Percentiles rank a stretch among this genome's conserved stretches.
phyloP scores from a whole-genome alignment of 1,140 invertebrate species.

The Thaumetopoea pityocampa region DNA sequence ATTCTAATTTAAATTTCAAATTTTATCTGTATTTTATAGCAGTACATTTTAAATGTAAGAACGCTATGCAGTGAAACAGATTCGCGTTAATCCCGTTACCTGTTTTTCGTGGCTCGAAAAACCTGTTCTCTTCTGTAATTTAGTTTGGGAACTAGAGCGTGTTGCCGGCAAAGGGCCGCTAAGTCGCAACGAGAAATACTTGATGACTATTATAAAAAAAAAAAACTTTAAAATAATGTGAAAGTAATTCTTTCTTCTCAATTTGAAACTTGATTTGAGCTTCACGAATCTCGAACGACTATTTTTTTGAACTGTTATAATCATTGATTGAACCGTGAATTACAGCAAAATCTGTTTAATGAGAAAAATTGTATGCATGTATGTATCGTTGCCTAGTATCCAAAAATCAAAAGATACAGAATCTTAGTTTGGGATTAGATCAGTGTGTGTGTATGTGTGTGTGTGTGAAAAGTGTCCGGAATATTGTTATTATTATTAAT shows the following conservation, averaged over 20 bases:
- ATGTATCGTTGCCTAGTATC: too few species aligned
- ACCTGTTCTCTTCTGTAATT: conserved; percentile 30
- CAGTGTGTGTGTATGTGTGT: too few species aligned
- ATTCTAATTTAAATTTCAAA: too few species aligned
- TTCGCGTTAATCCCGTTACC: conserved; percentile 20
- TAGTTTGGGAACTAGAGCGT: conserved; percentile 42
- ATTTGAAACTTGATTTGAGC: conserved; percentile 11
- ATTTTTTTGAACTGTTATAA: conserved; percentile 8
- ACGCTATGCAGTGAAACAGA: conserved; percentile 7
- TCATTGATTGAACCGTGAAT: conserved; percentile 5
- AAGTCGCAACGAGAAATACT: conserved; percentile 8
- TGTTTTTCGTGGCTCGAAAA: conserved; percentile 11
- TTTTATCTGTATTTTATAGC: too few species aligned
- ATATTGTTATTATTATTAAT: too few species aligned
- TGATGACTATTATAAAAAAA: conserved; percentile 14
- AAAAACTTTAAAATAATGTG: conserved; percentile 10
- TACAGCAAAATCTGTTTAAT: conserved; percentile 5
- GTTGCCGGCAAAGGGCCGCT: conserved; percentile 13
- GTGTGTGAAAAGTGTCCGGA: too few species aligned
- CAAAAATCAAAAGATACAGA: too few species aligned
- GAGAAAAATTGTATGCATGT: too few species aligned
- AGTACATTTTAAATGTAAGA: too few species aligned
- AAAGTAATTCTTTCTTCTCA: conserved; percentile 11
- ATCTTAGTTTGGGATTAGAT: too few species aligned
- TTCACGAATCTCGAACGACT: conserved; percentile 10